A percentile compares a stretch with the other conserved stretches of the same genome.
Conservation (phyloP, 2,113 vertebrate genomes). For the Paratilapia polleni region DNA sequence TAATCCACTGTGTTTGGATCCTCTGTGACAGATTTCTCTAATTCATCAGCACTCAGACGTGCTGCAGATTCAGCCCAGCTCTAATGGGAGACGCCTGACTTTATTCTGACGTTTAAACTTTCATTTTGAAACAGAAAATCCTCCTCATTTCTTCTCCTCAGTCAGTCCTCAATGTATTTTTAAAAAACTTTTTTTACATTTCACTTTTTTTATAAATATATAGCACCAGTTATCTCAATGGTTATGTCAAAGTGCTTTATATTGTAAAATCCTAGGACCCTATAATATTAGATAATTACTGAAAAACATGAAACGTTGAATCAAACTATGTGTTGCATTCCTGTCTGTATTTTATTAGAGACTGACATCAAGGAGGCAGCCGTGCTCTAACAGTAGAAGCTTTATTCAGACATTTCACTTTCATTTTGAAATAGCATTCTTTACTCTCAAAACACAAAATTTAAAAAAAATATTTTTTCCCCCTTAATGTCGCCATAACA, state of each 20-base stretch:
- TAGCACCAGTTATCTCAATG: neutral
- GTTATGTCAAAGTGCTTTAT: neutral
- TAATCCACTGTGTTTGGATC: neutral
- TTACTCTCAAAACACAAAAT: no score
- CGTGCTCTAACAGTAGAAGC: no score
- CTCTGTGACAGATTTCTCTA: no score
- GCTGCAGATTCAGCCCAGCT: neutral
- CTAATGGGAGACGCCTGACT: neutral
- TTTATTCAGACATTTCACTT: no score
- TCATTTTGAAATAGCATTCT: no score
- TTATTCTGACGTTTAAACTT: neutral
- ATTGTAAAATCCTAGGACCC: rapidly evolving
- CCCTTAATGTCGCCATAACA: no score
- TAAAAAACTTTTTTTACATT: no score
- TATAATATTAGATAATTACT: rapidly evolving
- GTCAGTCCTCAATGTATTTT: no score
- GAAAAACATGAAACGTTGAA: neutral
- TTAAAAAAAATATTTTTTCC: no score
- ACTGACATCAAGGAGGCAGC: no score
- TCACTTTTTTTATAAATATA: neutral
- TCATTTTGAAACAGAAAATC: neutral
- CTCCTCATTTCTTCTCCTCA: neutral
- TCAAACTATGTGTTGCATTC: no score
- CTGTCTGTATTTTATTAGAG: neutral
- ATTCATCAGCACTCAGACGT: no score